phyloP scores from a whole-genome alignment of 2,888 invertebrate species.

The Caenorhabditis auriculariae region DNA sequence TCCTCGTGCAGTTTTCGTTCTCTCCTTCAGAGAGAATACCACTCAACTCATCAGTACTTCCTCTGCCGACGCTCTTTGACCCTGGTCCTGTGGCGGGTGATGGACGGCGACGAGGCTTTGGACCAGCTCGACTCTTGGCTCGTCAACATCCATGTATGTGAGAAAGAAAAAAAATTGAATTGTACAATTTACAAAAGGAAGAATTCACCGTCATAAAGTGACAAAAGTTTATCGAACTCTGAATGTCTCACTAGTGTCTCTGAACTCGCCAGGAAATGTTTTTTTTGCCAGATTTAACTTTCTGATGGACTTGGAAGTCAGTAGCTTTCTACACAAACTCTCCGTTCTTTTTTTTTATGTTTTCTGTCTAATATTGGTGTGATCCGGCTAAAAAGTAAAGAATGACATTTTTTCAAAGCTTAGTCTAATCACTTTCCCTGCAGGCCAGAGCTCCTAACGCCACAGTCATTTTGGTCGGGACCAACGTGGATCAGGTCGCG shows the following conservation, averaged over 20 bases:
- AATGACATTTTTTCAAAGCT: not conserved
- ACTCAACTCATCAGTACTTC: conserved; percentile 98
- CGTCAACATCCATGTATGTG: conserved; percentile 85
- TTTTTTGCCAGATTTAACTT: no score
- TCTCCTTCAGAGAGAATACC: conserved; percentile 82
- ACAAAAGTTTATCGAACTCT: no score
- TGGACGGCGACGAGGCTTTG: conserved; percentile 86
- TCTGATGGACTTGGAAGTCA: no score
- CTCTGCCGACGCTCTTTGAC: conserved; percentile 90
- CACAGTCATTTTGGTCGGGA: conserved; percentile 92
- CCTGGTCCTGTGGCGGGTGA: conserved; percentile 90
- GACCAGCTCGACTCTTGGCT: conserved; percentile 91
- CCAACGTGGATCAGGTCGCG: conserved; percentile 79
- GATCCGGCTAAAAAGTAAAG: no score
- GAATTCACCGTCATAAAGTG: no score
- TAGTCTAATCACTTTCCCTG: conserved; percentile 6
- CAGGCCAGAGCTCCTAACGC: conserved; percentile 92
- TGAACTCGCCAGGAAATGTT: no score
- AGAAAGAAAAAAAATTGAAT: not conserved
- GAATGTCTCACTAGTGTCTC: no score
- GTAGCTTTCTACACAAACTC: no score
- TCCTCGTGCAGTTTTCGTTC: conserved; percentile 1
- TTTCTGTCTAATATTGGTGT: no score
- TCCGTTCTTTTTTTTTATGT: no score
- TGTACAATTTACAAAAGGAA: not conserved